Evolutionary conservation across 2,113 vertebrate genomes (phyloP), one percentile per base, ranked within the genome.

Genomic region (Erythrolamprus reginae): DNA sequence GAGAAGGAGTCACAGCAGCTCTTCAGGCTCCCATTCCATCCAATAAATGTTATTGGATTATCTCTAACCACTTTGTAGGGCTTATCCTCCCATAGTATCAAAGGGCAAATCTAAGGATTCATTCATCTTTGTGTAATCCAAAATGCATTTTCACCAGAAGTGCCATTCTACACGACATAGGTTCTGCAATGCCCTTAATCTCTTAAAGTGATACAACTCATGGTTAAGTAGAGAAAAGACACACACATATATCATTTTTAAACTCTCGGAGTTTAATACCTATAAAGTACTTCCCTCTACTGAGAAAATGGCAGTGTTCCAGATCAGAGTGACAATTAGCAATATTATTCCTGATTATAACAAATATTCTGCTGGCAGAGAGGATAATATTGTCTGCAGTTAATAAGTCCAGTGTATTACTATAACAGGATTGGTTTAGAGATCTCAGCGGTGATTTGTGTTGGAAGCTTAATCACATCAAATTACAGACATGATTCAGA

Each of bases 401-500:
- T 93, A 95, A 91, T 92, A 95, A 92, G 33, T 89, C 91, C 52
- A 85, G 24, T n/a, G 84, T 86, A 92, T 83, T 88, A 56, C 38
- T 55, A 90, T 91, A 42, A 89, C 91, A 94, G 93, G 1, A 92
- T 92, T 95, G 70, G 84, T 45, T 95, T 94, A 84, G 92, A 91
- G 91, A 92, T 91, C 91, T 88, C 87, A 19, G 48, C 90, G 94
- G 93, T 93, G 70, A 95, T 96, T 96, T 95, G 47, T 93, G 51
- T 77, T 92, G 91, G 48, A 92, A 23, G 88, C 95, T 90, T 95
- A 95, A 94, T 95, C 10, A 1, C 48, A 89, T 90, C 91, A 95
- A 95, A 96, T 90, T 94, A 89, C 61, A 93, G 90, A 47, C 82
- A 94, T 93, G 93, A 93, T 93, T 95, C 92, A 95, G 92, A 95